These are phyloP conservation scores for Byasa hedistus DNA, from an alignment of 2,888 invertebrate genomes.

Conservation along the genomic window DNA sequence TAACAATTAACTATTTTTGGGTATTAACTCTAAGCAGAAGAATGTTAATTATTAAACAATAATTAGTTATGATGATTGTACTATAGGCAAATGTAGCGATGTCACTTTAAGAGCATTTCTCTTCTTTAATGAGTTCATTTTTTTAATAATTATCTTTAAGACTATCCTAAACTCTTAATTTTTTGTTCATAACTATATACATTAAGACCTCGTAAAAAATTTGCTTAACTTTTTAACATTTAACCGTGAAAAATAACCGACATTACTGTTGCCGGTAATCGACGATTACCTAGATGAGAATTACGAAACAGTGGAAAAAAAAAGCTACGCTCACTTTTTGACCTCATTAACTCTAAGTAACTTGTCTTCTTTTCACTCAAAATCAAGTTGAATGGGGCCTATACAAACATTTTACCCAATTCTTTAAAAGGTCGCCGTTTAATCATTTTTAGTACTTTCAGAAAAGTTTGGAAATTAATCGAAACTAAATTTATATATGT, in stretches of 20 bases:
- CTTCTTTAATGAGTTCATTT: too few species aligned
- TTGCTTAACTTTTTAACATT: constrained; percentile 6
- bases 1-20: too few species aligned
- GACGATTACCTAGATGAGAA: constrained; percentile 20
- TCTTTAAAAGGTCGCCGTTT: background rate
- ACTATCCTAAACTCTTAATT: background rate
- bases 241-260: background rate
- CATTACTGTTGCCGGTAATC: constrained; percentile 14
- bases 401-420: constrained; percentile 3
- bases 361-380: constrained; percentile 15
- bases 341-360: constrained; percentile 16
- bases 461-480: too few species aligned
- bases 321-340: constrained; percentile 11
- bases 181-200: background rate
- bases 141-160: too few species aligned
- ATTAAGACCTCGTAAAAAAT: too few species aligned
- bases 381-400: constrained; percentile 14
- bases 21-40: too few species aligned
- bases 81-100: too few species aligned
- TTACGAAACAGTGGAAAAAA: constrained; percentile 10
- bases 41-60: too few species aligned
- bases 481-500: too few species aligned
- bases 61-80: too few species aligned
- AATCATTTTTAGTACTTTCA: background rate
- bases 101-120: too few species aligned